Evolutionary conservation across 2,888 invertebrate genomes (phyloP).

Genomic region (Podotricha telesiphe): DNA sequence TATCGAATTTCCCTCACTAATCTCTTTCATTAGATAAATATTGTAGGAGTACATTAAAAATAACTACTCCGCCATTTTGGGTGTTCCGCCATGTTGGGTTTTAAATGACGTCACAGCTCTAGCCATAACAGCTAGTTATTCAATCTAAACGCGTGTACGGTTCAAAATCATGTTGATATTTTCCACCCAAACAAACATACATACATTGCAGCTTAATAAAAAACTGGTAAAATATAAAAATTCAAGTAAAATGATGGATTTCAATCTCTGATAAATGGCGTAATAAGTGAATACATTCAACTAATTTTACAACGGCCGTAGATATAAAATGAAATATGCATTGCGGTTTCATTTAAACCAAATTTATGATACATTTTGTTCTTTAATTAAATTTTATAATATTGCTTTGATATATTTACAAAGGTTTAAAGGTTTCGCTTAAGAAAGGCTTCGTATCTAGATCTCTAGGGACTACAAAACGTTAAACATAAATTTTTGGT

Average conservation of each 20-base stretch:
- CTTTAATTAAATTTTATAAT: constrained; percentile 17
- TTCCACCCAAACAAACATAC: no score
- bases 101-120: no score
- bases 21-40: no score
- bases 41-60: no score
- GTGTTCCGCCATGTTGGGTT: no score
- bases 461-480: background rate
- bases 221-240: no score
- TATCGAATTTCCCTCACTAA: no score
- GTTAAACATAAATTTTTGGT: background rate
- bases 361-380: constrained; percentile 8
- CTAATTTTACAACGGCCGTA: background rate
- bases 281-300: background rate
- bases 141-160: no score
- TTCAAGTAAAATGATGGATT: background rate
- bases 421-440: background rate
- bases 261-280: background rate
- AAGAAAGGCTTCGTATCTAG: background rate
- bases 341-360: constrained; percentile 21
- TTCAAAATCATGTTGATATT: no score
- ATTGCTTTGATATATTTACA: constrained; percentile 4
- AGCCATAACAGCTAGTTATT: no score
- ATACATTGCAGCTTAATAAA: no score
- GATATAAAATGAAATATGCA: constrained; percentile 13
- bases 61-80: no score